Conservation (phyloP, 1,140 invertebrate species). For the Ostrea edulis region DNA sequence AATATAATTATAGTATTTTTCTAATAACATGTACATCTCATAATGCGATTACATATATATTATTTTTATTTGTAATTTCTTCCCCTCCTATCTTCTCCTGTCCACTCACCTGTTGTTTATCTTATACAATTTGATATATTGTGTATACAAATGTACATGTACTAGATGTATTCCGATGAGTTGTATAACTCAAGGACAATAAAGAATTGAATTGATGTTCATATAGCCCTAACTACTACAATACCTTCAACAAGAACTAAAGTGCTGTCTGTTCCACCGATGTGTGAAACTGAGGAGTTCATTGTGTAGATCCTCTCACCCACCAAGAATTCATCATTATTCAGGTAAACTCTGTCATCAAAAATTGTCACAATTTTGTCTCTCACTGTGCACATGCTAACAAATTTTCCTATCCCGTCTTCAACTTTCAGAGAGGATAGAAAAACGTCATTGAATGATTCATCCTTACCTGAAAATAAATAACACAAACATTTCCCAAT, state of each 20-base stretch:
- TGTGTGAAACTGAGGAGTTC: background rate
- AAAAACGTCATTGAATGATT: background rate
- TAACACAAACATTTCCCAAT: background rate
- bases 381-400: background rate
- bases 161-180: too few relatives aligned
- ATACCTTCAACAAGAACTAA: slow-evolving; percentile 26
- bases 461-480: background rate
- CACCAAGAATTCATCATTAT: background rate
- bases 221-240: too few relatives aligned
- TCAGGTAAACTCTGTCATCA: background rate
- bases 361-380: slow-evolving; percentile 6
- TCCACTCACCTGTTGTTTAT: too few relatives aligned
- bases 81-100: too few relatives aligned
- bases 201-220: too few relatives aligned
- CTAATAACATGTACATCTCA: too few relatives aligned
- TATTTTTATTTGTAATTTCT: too few relatives aligned
- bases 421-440: background rate
- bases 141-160: too few relatives aligned
- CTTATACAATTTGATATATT: too few relatives aligned
- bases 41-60: too few relatives aligned
- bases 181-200: too few relatives aligned
- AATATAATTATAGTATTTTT: too few relatives aligned
- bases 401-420: background rate
- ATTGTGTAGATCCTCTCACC: background rate
- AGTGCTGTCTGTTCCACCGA: background rate